Evolutionary conservation across 1,140 invertebrate genomes (phyloP), one percentile per base, ranked within the genome.

Genomic region (Drosophila pseudoananassae): DNA sequence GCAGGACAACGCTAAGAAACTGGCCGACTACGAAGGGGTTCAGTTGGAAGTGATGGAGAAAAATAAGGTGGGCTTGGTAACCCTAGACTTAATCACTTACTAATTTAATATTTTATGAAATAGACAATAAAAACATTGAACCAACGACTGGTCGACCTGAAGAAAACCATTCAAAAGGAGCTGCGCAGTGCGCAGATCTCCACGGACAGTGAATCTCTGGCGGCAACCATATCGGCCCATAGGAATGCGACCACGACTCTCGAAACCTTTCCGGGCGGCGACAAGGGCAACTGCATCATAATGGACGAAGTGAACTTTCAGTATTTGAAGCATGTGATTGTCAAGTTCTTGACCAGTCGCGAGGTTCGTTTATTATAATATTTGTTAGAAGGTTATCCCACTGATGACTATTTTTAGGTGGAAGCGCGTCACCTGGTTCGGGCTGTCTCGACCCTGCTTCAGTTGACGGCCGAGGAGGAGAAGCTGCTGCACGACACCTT

Each of bases 241-340:
- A 66, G 73, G 47, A 70, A 59, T 20, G 49, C 57, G 4, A 78
- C 61, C 55, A 33, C 68, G 23, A 46, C 68, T 27, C 14, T 69
- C 9, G 74, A 81, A 14, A 46, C 52, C 10, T 71, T 68, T 49
- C 49, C 70, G 10, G 61, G 73, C 8, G 70, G 65, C 10, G 76
- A 79, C 52, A 80, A 82, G 45, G 61, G 77, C 23, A 88, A 87
- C 31, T 85, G 82, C 64, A 94, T 94, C 4, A 93, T 93, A 76
- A 93, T 94, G 66, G 92, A 94, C 56, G 92, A 90, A 55, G 91
- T 91, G 12, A 91, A 90, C 71, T 91, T 91, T 85, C 95, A 96
- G 90, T 98, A 98, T 92, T 93, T 98, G 53, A 98, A 98, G 90
- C 97, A 98, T 92, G 97, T 98, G 61, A 94, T 98, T 54, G 95